Evolutionary conservation across 2,113 vertebrate genomes (phyloP), one percentile per base, ranked within the genome.

Genomic region (Oreocharis arfaki): DNA sequence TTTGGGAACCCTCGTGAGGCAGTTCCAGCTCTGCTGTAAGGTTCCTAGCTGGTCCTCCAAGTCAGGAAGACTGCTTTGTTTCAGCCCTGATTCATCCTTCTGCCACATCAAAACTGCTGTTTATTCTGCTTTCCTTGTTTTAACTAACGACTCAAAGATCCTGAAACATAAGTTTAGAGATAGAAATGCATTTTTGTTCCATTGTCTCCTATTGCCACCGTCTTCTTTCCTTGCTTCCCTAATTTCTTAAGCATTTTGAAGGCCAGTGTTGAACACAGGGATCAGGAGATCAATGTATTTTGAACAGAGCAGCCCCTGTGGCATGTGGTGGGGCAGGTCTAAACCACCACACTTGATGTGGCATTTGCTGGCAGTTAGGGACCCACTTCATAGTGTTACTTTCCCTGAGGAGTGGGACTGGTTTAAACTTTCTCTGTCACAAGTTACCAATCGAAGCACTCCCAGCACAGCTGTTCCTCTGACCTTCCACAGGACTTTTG

Each of bases 111-210:
- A 47, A 59, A 35, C 9, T 67, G 19, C 55, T 74, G 6, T 37
- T 81, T 89, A 21, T 67, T 87, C 49, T 74, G 50, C 28, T 91
- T 97, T 95, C 94, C 84, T 95, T 96, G 68, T 95, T 97, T 86
- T 93, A 96, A 91, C 84, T 94, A 90, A 93, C 82, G 89, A 47
- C 95, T 97, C 85, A 91, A 77, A 97, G 93, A 92, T 95, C 86
- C 79, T 91, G 84, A 96, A 96, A 89, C 35, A 10, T 52, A 91
- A 91, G 61, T 94, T 95, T 80, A 95, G 42, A 90, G n/a, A 41
- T 68, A 94, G 63, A 91, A 91, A 85, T 59, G 84, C 55, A 22
- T 86, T 94, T 96, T 94, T 84, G 12, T 57, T 84, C 20, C 65
- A 32, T 46, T 61, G 42, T 50, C 26, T 75, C 61, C 47, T 79